Conservation (phyloP, 2,888 invertebrate species). For the Apamea monoglypha region DNA sequence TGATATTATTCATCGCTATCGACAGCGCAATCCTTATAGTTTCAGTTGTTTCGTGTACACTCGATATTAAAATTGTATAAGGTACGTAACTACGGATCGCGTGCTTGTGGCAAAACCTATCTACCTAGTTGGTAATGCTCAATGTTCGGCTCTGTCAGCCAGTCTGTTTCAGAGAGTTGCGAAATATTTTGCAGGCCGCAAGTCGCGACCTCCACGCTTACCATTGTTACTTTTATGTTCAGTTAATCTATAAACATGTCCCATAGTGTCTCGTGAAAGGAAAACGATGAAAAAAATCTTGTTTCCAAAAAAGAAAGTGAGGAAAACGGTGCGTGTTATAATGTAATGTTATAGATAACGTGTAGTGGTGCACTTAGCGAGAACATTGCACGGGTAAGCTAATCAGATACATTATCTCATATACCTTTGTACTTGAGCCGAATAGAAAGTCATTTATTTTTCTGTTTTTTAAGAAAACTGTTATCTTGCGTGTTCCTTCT, state of each 20-base stretch:
- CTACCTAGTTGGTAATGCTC: conserved; percentile 85
- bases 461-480: conserved; percentile 35
- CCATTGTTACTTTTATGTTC: conserved; percentile 58
- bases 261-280: conserved; percentile 58
- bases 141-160: conserved; percentile 81
- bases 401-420: conserved; percentile 67
- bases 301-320: conserved; percentile 82
- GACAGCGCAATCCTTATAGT: conserved; percentile 47
- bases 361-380: conserved; percentile 75
- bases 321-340: conserved; percentile 83
- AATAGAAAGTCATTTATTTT: conserved; percentile 43
- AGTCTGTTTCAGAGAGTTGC: conserved; percentile 84
- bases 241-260: conserved; percentile 54
- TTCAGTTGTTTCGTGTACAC: conserved; percentile 73
- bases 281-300: conserved; percentile 78
- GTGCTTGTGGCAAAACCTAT: conserved; percentile 86
- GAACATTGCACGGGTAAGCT: conserved; percentile 75
- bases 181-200: conserved; percentile 79
- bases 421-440: conserved; percentile 36
- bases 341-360: conserved; percentile 72
- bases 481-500: conserved; percentile 29
- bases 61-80: conserved; percentile 76
- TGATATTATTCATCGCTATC: conserved; percentile 39
- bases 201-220: conserved; percentile 68
- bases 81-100: conserved; percentile 81